phyloP scores from a whole-genome alignment of 2,797 vertebrate species.

The Avahi laniger region DNA sequence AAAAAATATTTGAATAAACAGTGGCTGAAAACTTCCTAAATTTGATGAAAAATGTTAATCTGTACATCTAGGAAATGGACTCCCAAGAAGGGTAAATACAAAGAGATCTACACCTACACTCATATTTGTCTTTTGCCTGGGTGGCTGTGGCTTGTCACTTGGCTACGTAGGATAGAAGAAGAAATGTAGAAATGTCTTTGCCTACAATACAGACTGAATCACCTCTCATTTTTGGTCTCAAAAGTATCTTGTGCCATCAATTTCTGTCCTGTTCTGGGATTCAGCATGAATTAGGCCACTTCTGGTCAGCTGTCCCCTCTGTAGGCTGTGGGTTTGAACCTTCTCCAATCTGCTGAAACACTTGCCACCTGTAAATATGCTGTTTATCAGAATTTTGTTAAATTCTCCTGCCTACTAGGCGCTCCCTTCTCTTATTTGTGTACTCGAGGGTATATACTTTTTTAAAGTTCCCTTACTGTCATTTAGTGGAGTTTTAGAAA shows the following conservation, averaged over 20 bases:
- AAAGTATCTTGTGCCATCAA: background rate
- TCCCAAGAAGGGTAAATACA: background rate
- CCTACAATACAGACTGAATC: background rate
- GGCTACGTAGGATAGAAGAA: background rate
- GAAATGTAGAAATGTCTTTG: background rate
- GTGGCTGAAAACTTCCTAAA: background rate
- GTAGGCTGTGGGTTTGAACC: background rate
- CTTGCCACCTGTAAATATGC: background rate
- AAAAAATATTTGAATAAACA: background rate
- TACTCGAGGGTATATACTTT: background rate
- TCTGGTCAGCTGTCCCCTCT: background rate
- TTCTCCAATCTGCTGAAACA: background rate
- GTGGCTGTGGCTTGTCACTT: background rate
- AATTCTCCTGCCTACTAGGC: background rate
- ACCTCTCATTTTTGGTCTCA: background rate
- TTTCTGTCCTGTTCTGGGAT: background rate
- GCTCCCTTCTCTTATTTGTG: background rate
- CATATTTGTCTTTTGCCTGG: background rate
- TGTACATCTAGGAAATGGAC: background rate
- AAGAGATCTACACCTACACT: background rate
- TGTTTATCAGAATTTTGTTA: conserved; percentile 10
- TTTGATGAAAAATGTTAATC: background rate
- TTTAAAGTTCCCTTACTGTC: background rate
- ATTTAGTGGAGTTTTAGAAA: background rate
- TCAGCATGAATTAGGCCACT: background rate